Evolutionary conservation across 2,888 invertebrate genomes (phyloP).

Genomic region (Gymnosoma rotundatum): DNA sequence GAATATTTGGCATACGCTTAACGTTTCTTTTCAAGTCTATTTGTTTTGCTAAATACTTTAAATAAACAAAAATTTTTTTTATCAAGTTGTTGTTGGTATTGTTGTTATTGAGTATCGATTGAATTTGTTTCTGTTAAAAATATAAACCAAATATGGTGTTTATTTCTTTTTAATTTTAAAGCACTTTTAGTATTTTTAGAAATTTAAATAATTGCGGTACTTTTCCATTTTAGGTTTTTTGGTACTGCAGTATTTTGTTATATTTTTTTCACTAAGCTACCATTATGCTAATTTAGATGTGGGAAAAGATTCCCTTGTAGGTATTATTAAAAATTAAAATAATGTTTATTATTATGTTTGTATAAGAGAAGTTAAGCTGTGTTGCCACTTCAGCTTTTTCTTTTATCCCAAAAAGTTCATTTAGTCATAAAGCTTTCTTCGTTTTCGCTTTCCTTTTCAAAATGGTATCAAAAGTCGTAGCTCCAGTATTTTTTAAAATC

Average conservation of each 20-base stretch:
- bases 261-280: slow-evolving; percentile 3
- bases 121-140: background rate
- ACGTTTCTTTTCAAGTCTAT: slow-evolving; percentile 1
- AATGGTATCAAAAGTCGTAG: too few species aligned
- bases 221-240: background rate
- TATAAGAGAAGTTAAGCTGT: too few species aligned
- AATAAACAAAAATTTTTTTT: too few species aligned
- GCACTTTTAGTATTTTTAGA: background rate
- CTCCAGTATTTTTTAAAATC: too few species aligned
- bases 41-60: slow-evolving; percentile 2
- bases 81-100: background rate
- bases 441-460: too few species aligned
- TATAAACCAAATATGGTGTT: slow-evolving; percentile 3
- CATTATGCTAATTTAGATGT: slow-evolving; percentile 17
- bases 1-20: slow-evolving; percentile 42
- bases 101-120: background rate
- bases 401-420: too few species aligned
- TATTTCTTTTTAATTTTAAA: background rate
- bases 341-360: too few species aligned
- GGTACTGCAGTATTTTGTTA: background rate
- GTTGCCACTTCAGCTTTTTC: too few species aligned
- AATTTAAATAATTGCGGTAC: slow-evolving; percentile 11
- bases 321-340: too few species aligned
- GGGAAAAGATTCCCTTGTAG: background rate
- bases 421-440: too few species aligned